Evolutionary conservation across 2,113 vertebrate genomes (phyloP), one percentile per base, ranked within the genome.

Genomic region (Actinemys pallida): DNA sequence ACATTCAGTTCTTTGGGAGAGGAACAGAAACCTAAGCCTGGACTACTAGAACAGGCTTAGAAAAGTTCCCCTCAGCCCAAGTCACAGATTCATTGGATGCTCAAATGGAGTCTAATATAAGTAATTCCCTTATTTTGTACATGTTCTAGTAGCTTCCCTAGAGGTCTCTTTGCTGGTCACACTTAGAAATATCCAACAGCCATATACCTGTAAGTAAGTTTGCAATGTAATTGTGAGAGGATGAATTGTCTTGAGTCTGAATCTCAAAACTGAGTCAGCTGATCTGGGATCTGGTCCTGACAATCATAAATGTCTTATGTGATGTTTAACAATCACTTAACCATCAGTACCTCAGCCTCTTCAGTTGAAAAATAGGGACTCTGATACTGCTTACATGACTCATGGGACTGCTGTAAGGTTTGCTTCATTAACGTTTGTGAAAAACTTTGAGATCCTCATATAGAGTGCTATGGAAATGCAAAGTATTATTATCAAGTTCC

Each of bases 401-500:
- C 49, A 6, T 3, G 5, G 20, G 81, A 45, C 20, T 50, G 8
- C n/a, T 81, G 14, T 10, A 14, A 86, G 52, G 27, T 25, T 25
- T 83, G 17, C 24, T 10, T 45, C 19, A 9, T 29, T 62, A 62
- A 49, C 12, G 22, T 6, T 50, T 5, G 10, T 5, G 17, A 81
- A 31, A 1, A 5, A 27, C 19, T 59, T 39, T 5, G 42, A 27
- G 22, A 47, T 27, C 8, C 16, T 29, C 17, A 52, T 35, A 25
- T 4, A 69, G 62, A 69, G 62, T n/a, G 35, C 62, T 69, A 19
- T n/a, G 16, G 35, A 69, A 62, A 84, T 4, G 12, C 29, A n/a
- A 3, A 50, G 88, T 39, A 2, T 80, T 90, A 72, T 5, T 88
- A 88, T 65, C 88, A 22, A 91, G 88, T 95, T 92, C 86, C 95